phyloP scores from a whole-genome alignment of 1,140 invertebrate species.

The Sinella curviseta region DNA sequence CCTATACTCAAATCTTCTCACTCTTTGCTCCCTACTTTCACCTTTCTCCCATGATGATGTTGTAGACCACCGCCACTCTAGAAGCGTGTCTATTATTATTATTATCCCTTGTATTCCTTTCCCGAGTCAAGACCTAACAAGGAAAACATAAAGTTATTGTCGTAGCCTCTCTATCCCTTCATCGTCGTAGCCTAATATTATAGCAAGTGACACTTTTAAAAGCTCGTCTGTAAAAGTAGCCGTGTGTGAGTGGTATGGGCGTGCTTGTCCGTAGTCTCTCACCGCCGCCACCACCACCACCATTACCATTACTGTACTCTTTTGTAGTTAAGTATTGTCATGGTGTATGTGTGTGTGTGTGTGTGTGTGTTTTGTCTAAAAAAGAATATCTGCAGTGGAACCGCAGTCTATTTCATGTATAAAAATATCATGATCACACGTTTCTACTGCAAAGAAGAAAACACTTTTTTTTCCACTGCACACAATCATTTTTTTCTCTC shows the following conservation, averaged over 20 bases:
- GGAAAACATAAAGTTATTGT: no score
- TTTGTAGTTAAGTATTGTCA: not conserved
- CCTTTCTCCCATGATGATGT: no score
- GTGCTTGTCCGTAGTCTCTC: not conserved
- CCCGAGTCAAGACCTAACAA: no score
- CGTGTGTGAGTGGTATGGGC: not conserved
- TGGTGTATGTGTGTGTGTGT: not conserved
- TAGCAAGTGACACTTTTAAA: not conserved
- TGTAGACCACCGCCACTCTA: no score
- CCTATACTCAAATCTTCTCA: no score
- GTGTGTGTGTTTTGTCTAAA: not conserved
- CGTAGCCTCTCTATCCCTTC: not conserved
- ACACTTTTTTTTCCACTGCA: not conserved
- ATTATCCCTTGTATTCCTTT: no score
- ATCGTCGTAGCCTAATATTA: not conserved
- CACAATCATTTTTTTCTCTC: not conserved
- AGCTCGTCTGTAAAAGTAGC: not conserved
- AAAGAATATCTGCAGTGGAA: constrained; percentile 21
- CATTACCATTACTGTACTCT: not conserved
- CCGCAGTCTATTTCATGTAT: constrained; percentile 21
- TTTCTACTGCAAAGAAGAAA: constrained; percentile 18
- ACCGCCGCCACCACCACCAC: not conserved
- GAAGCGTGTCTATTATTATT: no score
- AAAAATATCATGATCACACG: constrained; percentile 16
- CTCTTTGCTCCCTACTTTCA: no score